phyloP scores from a whole-genome alignment of 2,113 vertebrate species.

The Nycticryphes semicollaris region DNA sequence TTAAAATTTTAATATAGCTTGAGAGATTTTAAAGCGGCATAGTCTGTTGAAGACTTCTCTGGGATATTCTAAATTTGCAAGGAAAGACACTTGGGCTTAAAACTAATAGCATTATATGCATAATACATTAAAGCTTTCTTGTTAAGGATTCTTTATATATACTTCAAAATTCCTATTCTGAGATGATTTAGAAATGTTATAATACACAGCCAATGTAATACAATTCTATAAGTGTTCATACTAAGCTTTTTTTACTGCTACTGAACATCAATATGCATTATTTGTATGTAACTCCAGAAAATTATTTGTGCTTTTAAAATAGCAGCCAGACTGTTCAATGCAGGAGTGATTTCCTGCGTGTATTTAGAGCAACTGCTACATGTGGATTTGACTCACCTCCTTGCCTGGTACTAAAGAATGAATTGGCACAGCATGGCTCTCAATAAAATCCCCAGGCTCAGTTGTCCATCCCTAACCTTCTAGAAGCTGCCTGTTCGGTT shows the following conservation, averaged over 20 bases:
- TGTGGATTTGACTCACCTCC: neutral
- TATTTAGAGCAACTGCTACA: neutral
- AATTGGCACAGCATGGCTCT: neutral
- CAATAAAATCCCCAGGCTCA: neutral
- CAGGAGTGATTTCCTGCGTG: neutral
- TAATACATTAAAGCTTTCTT: slow-evolving; percentile 29
- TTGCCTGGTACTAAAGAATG: neutral
- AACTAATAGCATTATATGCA: neutral
- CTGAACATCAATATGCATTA: slow-evolving; percentile 11
- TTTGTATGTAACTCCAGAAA: slow-evolving; percentile 6
- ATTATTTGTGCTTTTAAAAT: slow-evolving; percentile 44
- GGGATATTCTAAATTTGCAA: neutral
- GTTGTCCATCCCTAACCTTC: neutral
- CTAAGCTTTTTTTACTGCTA: neutral
- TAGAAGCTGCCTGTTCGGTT: neutral
- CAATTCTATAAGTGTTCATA: slow-evolving; percentile 6
- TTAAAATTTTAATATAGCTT: neutral
- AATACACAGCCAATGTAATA: slow-evolving; percentile 1
- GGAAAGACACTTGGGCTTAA: neutral
- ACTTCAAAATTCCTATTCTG: neutral
- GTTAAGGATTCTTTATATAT: slow-evolving; percentile 12
- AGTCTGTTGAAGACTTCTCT: neutral
- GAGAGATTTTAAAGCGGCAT: neutral
- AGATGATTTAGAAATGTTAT: neutral
- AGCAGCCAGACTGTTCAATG: neutral